Percentiles rank a stretch among this genome's conserved stretches.
These are phyloP conservation scores for Tridacna gigas DNA, from an alignment of 2,888 invertebrate genomes.

Conservation along the genomic window DNA sequence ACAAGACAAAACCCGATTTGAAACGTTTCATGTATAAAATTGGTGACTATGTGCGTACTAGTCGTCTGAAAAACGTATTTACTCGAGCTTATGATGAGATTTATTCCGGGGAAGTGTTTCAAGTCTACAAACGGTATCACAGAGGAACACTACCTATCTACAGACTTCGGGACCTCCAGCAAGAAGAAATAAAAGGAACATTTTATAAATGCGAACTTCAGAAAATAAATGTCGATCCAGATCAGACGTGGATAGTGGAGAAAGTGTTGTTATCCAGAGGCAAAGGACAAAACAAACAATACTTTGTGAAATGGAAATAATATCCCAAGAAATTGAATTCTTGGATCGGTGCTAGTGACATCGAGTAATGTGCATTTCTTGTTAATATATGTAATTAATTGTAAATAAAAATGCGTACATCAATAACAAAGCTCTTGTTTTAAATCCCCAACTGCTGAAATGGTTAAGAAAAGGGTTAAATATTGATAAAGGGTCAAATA, in stretches of 20 bases:
- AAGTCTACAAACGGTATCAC: constrained; percentile 44
- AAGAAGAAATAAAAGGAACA: constrained; percentile 55
- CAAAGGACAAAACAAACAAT: constrained; percentile 55
- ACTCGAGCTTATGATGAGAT: constrained; percentile 57
- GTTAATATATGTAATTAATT: no score
- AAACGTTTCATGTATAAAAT: constrained; percentile 58
- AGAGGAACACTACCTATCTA: constrained; percentile 56
- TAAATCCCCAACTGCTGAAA: no score
- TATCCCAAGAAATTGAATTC: constrained; percentile 63
- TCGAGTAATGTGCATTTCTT: constrained; percentile 2
- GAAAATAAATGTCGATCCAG: constrained; percentile 44
- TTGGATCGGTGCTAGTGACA: constrained; percentile 55
- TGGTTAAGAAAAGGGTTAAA: background rate
- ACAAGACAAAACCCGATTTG: background rate
- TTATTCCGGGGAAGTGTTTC: constrained; percentile 60
- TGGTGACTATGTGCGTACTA: constrained; percentile 53
- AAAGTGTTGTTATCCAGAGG: constrained; percentile 57
- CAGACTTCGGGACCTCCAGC: constrained; percentile 47
- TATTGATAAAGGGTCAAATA: background rate
- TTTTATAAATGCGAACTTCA: constrained; percentile 61
- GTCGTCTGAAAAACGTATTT: constrained; percentile 34
- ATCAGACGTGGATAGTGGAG: constrained; percentile 59
- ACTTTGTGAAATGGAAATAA: constrained; percentile 63
- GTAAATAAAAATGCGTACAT: no score
- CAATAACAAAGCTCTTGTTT: no score